These are phyloP conservation scores for Zoanthus solanderi DNA, from an alignment of 92 coral and sea anemone genomes.

Conservation along the genomic window DNA sequence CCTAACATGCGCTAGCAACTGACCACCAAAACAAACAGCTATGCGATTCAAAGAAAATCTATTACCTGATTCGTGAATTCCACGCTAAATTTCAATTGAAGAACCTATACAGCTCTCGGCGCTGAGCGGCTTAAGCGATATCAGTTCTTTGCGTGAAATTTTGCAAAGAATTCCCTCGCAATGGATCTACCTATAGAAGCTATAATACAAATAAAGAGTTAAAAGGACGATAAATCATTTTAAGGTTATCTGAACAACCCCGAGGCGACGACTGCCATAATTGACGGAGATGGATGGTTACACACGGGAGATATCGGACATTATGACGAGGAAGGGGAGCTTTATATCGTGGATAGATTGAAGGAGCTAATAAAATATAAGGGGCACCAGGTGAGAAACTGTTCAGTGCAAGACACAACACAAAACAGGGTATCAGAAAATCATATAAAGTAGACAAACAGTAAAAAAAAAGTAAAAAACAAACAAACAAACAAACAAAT, in stretches of 20 bases:
- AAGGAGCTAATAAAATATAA: slow-evolving; percentile 94
- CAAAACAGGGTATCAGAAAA: background rate
- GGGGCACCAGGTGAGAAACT: slow-evolving; percentile 81
- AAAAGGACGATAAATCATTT: background rate
- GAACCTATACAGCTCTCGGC: no score
- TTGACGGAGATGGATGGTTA: slow-evolving; percentile 88
- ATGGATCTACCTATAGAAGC: background rate
- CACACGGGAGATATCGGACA: slow-evolving; percentile 93
- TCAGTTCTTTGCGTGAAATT: no score
- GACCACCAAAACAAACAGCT: no score
- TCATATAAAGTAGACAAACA: no score
- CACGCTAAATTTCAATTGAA: no score
- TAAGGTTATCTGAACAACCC: slow-evolving; percentile 89
- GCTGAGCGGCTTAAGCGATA: no score
- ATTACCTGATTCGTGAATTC: no score
- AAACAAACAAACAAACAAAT: no score
- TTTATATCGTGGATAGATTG: slow-evolving; percentile 86
- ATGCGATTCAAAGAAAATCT: no score
- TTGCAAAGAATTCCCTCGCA: no score
- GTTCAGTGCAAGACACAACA: background rate
- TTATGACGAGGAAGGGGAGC: slow-evolving; percentile 84
- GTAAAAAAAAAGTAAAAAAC: no score
- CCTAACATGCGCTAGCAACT: no score
- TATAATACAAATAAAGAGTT: background rate
- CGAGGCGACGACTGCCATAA: slow-evolving; percentile 77